phyloP scores from a whole-genome alignment of 1,140 invertebrate genomes.

The Cotesia chilonis region DNA sequence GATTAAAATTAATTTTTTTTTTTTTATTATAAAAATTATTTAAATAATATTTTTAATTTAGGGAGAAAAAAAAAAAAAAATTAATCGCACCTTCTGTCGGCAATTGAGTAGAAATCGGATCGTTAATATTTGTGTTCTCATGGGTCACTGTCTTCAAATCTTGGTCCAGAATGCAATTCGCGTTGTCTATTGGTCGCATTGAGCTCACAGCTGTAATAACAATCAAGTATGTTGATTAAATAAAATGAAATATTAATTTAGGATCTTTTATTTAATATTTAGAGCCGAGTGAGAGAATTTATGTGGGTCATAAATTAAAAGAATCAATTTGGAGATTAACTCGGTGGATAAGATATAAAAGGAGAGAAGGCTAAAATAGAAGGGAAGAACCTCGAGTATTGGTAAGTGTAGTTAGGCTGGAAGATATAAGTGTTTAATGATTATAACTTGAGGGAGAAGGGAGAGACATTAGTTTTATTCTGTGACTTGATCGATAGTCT shows the following conservation, averaged over 20 bases:
- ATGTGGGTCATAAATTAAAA: too few species aligned
- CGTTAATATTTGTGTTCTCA: conserved; percentile 76
- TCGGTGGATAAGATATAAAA: background rate
- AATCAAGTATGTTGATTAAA: conserved; percentile 22
- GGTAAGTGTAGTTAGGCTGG: conserved; percentile 3
- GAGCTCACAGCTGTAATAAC: conserved; percentile 78
- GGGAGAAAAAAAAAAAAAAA: background rate
- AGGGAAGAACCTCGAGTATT: background rate
- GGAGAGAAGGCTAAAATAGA: background rate
- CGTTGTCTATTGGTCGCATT: conserved; percentile 84
- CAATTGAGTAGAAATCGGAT: conserved; percentile 76
- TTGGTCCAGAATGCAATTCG: conserved; percentile 88
- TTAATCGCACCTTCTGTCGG: conserved; percentile 75
- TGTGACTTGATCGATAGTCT: conserved; percentile 32
- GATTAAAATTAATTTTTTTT: conserved; percentile 42
- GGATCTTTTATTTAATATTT: background rate
- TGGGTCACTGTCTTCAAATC: conserved; percentile 88
- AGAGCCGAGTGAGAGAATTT: background rate
- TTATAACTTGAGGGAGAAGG: background rate
- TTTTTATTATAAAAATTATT: too few species aligned
- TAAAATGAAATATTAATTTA: background rate
- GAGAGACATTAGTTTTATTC: conserved; percentile 25
- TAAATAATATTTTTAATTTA: too few species aligned
- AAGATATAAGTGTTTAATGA: conserved; percentile 34
- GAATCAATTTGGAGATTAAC: background rate